These are phyloP conservation scores for Speoplatyrhinus poulsoni DNA, from an alignment of 2,113 vertebrate genomes.

Conservation along the genomic window DNA sequence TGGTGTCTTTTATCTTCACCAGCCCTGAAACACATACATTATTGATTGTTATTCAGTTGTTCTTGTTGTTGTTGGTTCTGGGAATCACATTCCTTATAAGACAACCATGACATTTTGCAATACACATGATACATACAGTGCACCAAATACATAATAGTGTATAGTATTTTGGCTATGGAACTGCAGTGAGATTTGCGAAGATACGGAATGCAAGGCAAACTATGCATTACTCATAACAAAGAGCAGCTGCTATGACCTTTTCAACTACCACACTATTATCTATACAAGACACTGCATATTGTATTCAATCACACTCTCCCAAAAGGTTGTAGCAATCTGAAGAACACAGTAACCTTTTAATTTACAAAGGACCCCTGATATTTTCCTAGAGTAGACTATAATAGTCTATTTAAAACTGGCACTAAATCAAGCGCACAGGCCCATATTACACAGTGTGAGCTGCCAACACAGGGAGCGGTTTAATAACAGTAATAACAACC, in stretches of 20 bases:
- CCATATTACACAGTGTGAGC: background rate
- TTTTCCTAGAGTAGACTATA: constrained; percentile 5
- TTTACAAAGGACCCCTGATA: constrained; percentile 43
- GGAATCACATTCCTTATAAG: too few species aligned
- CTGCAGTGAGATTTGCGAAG: background rate
- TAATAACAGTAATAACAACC: constrained; percentile 28
- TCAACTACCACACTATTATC: constrained; percentile 10
- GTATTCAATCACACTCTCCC: background rate
- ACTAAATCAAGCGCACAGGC: background rate
- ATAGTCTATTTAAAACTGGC: constrained; percentile 8
- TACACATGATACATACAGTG: background rate
- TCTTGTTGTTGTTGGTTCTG: too few species aligned
- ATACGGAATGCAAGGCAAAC: constrained; percentile 9
- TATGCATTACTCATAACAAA: constrained; percentile 7
- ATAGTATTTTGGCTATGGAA: background rate
- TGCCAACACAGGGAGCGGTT: constrained; percentile 12
- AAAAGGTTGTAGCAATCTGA: constrained; percentile 23
- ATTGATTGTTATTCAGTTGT: background rate
- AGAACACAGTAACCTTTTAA: constrained; percentile 48
- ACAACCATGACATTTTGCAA: too few species aligned
- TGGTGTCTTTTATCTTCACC: constrained; percentile 91
- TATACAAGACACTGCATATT: constrained; percentile 9
- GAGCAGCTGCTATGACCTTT: constrained; percentile 35
- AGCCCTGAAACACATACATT: constrained; percentile 77
- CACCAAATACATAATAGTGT: background rate